Conservation (phyloP, 2,888 invertebrate genomes). For the Silvanus unidentatus region DNA sequence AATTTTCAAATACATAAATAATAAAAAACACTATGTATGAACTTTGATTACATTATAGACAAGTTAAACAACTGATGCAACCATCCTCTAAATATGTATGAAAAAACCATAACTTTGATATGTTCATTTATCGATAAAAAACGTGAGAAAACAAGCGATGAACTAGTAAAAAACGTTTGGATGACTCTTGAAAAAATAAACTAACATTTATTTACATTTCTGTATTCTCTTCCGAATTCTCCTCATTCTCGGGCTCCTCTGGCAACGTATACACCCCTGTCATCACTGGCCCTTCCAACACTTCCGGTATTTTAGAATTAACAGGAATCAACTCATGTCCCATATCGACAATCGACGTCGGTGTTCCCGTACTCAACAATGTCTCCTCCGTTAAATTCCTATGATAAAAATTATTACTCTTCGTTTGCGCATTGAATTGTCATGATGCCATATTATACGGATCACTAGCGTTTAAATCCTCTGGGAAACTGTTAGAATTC, state of each 20-base stretch:
- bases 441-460: slow-evolving; percentile 67
- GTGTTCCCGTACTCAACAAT: slow-evolving; percentile 51
- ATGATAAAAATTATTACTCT: slow-evolving; percentile 50
- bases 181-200: background rate
- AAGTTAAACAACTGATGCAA: too few relatives aligned
- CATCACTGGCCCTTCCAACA: slow-evolving; percentile 43
- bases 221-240: slow-evolving; percentile 46
- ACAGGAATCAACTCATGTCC: slow-evolving; percentile 39
- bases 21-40: background rate
- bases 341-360: slow-evolving; percentile 45
- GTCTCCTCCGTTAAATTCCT: slow-evolving; percentile 56
- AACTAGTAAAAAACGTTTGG: too few relatives aligned
- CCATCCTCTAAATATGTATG: too few relatives aligned
- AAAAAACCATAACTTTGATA: background rate
- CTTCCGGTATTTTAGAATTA: slow-evolving; percentile 40
- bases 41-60: too few relatives aligned
- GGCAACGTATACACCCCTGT: slow-evolving; percentile 54
- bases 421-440: slow-evolving; percentile 58
- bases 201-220: slow-evolving; percentile 34
- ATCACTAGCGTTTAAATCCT: slow-evolving; percentile 59
- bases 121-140: background rate
- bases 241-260: slow-evolving; percentile 53
- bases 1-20: too few relatives aligned
- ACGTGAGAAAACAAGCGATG: too few relatives aligned
- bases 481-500: slow-evolving; percentile 51